These are phyloP conservation scores for Stegophylla sp. DNA, from an alignment of 2,888 invertebrate species.

Conservation along the genomic window DNA sequence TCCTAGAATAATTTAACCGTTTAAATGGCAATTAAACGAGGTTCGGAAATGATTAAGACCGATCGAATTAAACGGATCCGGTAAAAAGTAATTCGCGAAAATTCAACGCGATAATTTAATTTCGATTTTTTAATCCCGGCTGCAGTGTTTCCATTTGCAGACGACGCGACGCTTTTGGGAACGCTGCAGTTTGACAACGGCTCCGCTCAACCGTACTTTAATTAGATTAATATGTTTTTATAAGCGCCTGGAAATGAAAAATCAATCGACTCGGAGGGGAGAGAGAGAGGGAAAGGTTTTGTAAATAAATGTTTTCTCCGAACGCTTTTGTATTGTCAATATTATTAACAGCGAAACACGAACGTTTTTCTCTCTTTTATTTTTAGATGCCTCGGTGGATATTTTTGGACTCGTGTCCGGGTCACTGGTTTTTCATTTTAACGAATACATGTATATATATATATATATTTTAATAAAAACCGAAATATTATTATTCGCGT, in stretches of 20 bases:
- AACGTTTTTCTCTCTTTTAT: conserved; percentile 27
- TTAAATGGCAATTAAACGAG: too few relatives aligned
- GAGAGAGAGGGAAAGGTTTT: conserved; percentile 11
- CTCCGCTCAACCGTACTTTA: conserved; percentile 21
- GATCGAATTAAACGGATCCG: background rate
- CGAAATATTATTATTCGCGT: background rate
- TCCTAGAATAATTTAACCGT: too few relatives aligned
- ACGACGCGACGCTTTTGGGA: background rate
- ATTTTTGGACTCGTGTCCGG: conserved; percentile 12
- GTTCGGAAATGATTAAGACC: background rate
- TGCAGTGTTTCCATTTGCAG: conserved; percentile 7
- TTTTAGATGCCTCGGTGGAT: conserved; percentile 22
- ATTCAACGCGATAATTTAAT: background rate
- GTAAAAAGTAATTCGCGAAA: background rate
- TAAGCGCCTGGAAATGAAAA: conserved; percentile 28
- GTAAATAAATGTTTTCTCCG: conserved; percentile 40
- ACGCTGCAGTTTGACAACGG: conserved; percentile 24
- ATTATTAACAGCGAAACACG: conserved; percentile 26
- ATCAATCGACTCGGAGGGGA: conserved; percentile 22
- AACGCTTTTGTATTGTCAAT: conserved; percentile 15
- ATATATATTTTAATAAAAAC: conserved; percentile 7
- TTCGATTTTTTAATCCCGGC: conserved; percentile 26
- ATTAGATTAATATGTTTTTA: conserved; percentile 48
- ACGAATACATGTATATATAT: too few relatives aligned
- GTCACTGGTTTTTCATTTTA: conserved; percentile 32